Conservation (phyloP, 35 echinoderm and acorn worm species). For the Ophioderma brevispina region DNA sequence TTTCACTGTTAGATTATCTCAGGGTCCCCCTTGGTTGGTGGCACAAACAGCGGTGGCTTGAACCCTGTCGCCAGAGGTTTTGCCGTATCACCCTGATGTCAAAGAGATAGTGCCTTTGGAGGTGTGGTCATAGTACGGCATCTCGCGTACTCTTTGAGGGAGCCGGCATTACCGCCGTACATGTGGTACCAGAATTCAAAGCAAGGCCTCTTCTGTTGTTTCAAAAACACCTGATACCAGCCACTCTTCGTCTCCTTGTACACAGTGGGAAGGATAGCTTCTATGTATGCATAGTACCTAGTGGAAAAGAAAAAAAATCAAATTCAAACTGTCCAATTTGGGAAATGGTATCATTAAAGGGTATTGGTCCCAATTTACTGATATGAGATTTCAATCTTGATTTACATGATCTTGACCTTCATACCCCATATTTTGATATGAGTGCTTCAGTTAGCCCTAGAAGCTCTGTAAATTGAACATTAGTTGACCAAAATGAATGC, state of each 20-base stretch:
- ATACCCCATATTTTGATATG: too few relatives aligned
- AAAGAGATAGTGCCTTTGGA: constrained; percentile 5
- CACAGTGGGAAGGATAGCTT: constrained; percentile 67
- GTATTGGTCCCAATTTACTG: too few relatives aligned
- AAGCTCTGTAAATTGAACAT: too few relatives aligned
- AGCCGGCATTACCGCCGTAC: constrained; percentile 63
- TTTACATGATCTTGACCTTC: too few relatives aligned
- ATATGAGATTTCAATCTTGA: too few relatives aligned
- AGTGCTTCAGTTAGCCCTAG: too few relatives aligned
- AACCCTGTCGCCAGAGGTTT: constrained; percentile 71
- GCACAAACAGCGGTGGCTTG: constrained; percentile 34
- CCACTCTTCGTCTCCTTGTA: constrained; percentile 57
- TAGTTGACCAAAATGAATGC: too few relatives aligned
- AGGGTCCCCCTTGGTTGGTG: not conserved
- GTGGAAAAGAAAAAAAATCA: not conserved
- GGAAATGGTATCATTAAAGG: too few relatives aligned
- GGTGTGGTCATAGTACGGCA: constrained; percentile 45
- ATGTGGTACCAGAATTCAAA: constrained; percentile 95
- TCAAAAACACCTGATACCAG: constrained; percentile 74
- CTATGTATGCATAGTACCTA: constrained; percentile 78
- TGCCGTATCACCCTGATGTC: constrained; percentile 50
- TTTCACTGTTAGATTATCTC: too few relatives aligned
- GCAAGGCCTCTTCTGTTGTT: constrained; percentile 32
- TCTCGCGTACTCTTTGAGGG: constrained; percentile 40
- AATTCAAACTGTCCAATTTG: too few relatives aligned